Evolutionary conservation across 2,888 invertebrate species (phyloP).

Genomic region (Hirtodrosophila alboralis): DNA sequence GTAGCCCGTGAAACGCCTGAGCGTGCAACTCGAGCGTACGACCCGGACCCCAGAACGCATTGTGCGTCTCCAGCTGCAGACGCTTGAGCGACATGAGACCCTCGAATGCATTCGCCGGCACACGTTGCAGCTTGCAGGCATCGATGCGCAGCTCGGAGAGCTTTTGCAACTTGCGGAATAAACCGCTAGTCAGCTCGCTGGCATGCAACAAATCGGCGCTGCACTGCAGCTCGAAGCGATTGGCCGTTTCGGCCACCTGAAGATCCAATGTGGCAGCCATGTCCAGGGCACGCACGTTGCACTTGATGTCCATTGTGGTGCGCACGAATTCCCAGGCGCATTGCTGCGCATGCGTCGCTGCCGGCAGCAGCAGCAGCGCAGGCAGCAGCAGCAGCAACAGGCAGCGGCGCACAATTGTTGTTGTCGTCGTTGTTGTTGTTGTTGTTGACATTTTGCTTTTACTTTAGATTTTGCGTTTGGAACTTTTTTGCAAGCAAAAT

Average conservation of each 20-base stretch:
- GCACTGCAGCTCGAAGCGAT: slow-evolving; percentile 90
- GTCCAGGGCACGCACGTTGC: slow-evolving; percentile 82
- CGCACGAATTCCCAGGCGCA: slow-evolving; percentile 84
- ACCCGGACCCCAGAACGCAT: slow-evolving; percentile 91
- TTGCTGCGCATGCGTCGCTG: slow-evolving; percentile 82
- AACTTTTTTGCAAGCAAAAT: slow-evolving; percentile 9
- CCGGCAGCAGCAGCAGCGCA: slow-evolving; percentile 26
- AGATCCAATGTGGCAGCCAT: slow-evolving; percentile 73
- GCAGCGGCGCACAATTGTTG: slow-evolving; percentile 51
- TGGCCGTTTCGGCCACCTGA: slow-evolving; percentile 88
- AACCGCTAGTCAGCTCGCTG: slow-evolving; percentile 89
- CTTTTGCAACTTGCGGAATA: slow-evolving; percentile 89
- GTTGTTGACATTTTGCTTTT: slow-evolving; percentile 43
- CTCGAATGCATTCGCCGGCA: slow-evolving; percentile 91
- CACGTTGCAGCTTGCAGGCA: slow-evolving; percentile 91
- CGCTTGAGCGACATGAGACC: slow-evolving; percentile 91
- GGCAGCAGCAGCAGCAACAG: slow-evolving; percentile 43
- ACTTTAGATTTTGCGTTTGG: slow-evolving; percentile 11
- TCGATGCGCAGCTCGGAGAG: slow-evolving; percentile 90
- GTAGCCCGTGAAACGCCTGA: slow-evolving; percentile 90
- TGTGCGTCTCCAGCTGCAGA: slow-evolving; percentile 91
- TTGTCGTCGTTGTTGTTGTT: slow-evolving; percentile 29
- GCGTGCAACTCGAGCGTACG: slow-evolving; percentile 90
- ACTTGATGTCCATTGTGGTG: slow-evolving; percentile 84
- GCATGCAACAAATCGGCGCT: slow-evolving; percentile 91